These are phyloP conservation scores for Drosophila sulfurigaster DNA, from an alignment of 1,140 invertebrate species.

Conservation along the genomic window DNA sequence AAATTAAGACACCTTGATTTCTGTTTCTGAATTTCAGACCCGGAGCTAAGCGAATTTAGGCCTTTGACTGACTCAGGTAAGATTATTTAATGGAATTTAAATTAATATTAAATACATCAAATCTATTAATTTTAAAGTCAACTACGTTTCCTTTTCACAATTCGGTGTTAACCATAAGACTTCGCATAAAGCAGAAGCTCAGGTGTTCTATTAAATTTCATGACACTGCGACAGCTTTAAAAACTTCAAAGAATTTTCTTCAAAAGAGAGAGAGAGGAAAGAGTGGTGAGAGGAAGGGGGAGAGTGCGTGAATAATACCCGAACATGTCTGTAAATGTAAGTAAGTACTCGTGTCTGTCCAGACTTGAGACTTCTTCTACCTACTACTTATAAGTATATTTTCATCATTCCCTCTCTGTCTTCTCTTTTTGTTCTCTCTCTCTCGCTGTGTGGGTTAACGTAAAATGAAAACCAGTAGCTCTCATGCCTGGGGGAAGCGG, in stretches of 20 bases:
- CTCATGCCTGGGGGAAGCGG: constrained; percentile 13
- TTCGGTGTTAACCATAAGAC: background rate
- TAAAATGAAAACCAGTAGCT: constrained; percentile 77
- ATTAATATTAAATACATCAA: background rate
- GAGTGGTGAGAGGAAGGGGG: too few relatives aligned
- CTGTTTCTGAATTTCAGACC: constrained; percentile 1
- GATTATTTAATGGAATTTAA: background rate
- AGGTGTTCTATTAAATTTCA: constrained; percentile 72
- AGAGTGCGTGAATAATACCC: constrained; percentile 40
- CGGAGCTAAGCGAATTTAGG: constrained; percentile 9
- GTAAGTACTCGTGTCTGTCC: constrained; percentile 29
- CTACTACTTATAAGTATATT: constrained; percentile 25
- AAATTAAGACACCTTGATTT: constrained; percentile 50
- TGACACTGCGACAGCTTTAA: constrained; percentile 56
- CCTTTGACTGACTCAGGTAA: background rate
- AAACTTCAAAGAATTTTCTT: constrained; percentile 41
- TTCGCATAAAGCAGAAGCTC: constrained; percentile 20
- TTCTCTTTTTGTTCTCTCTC: background rate
- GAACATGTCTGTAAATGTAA: constrained; percentile 55
- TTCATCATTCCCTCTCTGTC: background rate
- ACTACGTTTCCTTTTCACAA: background rate
- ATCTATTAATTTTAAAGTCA: background rate
- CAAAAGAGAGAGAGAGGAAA: background rate
- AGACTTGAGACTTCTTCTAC: constrained; percentile 29
- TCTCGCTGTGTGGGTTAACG: constrained; percentile 51